A percentile compares a stretch with the other conserved stretches of the same genome.
Conservation (phyloP, 2,888 invertebrate species). For the Macaria notata region DNA sequence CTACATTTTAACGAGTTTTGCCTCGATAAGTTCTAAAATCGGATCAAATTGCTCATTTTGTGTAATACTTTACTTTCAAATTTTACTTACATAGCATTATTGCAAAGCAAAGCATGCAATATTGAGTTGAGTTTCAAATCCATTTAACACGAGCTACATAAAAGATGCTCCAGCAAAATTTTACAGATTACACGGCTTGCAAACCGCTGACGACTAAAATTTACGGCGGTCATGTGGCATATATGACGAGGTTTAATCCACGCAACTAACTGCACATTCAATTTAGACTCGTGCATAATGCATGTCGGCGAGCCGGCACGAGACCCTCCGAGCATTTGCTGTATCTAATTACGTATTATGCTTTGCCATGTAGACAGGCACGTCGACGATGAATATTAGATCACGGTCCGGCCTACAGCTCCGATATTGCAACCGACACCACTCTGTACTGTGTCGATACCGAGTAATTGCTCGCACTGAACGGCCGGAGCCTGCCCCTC, state of each 20-base stretch:
- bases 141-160: background rate
- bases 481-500: slow-evolving; percentile 22
- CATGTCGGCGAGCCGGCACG: slow-evolving; percentile 58
- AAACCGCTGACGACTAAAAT: slow-evolving; percentile 40
- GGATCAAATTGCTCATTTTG: too few relatives aligned
- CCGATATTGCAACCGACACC: slow-evolving; percentile 60
- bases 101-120: too few relatives aligned
- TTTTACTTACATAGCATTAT: too few relatives aligned
- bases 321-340: slow-evolving; percentile 68
- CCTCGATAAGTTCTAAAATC: background rate
- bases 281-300: slow-evolving; percentile 77
- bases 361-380: slow-evolving; percentile 71
- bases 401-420: slow-evolving; percentile 60
- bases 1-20: slow-evolving; percentile 11
- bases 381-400: slow-evolving; percentile 77
- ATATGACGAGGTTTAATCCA: slow-evolving; percentile 55
- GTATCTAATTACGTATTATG: slow-evolving; percentile 80
- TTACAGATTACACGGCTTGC: slow-evolving; percentile 10
- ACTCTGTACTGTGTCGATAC: slow-evolving; percentile 8
- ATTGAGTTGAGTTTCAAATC: too few relatives aligned
- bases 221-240: slow-evolving; percentile 38
- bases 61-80: too few relatives aligned
- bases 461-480: slow-evolving; percentile 53
- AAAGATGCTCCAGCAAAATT: slow-evolving; percentile 15
- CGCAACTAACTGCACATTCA: slow-evolving; percentile 75